Evolutionary conservation across 2,888 invertebrate species (phyloP), one percentile per base, ranked within the genome.

Genomic region (Crossocerus cetratus): DNA sequence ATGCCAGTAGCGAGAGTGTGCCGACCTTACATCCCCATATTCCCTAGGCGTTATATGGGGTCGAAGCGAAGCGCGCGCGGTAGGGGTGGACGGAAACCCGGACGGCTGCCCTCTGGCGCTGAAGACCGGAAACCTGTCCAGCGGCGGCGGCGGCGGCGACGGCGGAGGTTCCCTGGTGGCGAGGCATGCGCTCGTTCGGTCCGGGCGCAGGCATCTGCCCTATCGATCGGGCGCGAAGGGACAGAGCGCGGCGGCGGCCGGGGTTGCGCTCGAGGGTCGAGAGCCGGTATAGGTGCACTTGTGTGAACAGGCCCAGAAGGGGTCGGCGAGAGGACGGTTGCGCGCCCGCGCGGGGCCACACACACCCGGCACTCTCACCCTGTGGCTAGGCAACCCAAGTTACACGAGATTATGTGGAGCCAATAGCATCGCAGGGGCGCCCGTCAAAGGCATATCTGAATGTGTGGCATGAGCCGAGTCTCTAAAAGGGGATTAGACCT

Each of bases 401-500:
- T 87, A 87, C 89, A 87, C 82, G 84, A 85, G 88, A 89, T 89
- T 88, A 89, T 84, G 81, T 72, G 74, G 86, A 87, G 86, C 88
- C 88, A 89, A 88, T 88, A 86, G 87, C 86, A 80, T 83, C 72
- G 83, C 85, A 84, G 86, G 82, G 83, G 82, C 85, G 83, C 84
- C 83, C 86, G 85, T 89, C 89, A 88, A 88, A 89, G 88, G 86
- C 86, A 87, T 87, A 85, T 87, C 86, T 86, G 84, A 83, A 86
- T 86, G 86, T 82, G 83, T 81, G 85, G 84, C 83, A 84, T 83
- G 87, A 86, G 86, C 81, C 82, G 83, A 84, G 84, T 84, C 84
- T 88, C 88, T 87, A 87, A 88, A 89, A 89, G 88, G 86, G 88
- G 88, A 89, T 89, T 88, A 89, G 85, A 87, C 81, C 84, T 86